phyloP scores from a whole-genome alignment of 1,140 invertebrate genomes.

The Ceratina japonica region DNA sequence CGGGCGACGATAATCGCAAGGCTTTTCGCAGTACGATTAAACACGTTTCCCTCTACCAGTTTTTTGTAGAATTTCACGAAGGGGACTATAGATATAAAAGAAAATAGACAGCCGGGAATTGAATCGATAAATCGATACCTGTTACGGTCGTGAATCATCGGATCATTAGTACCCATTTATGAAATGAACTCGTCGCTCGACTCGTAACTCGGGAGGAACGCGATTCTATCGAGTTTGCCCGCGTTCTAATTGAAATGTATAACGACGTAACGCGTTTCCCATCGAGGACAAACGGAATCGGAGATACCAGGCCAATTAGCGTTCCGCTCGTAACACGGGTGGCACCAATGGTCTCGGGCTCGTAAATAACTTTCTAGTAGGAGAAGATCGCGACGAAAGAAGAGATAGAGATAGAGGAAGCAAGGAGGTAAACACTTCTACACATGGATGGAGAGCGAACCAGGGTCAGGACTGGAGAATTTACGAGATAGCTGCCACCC shows the following conservation, averaged over 20 bases:
- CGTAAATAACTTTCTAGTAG: conserved; percentile 42
- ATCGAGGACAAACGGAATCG: not conserved
- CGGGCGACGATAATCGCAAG: not conserved
- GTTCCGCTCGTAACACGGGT: conserved; percentile 2
- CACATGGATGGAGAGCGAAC: conserved; percentile 55
- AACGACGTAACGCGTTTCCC: not conserved
- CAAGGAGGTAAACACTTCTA: conserved; percentile 60
- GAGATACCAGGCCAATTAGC: conserved; percentile 29
- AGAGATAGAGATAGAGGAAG: conserved; percentile 22
- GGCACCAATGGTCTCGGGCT: conserved; percentile 13
- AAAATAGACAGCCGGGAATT: no score
- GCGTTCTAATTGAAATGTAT: no score
- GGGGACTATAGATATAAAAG: no score
- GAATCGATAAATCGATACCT: no score
- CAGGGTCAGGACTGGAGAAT: conserved; percentile 69
- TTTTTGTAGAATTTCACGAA: no score
- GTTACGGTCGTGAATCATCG: not conserved
- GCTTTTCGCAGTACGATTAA: not conserved
- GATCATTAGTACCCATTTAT: not conserved
- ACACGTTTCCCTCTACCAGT: no score
- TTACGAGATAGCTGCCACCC: conserved; percentile 77
- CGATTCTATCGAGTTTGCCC: no score
- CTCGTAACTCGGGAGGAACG: not conserved
- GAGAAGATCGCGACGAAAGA: conserved; percentile 39
- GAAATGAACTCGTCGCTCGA: not conserved